Evolutionary conservation across 2,888 invertebrate species (phyloP), one percentile per base, ranked within the genome.

Genomic region (Elegia similella): DNA sequence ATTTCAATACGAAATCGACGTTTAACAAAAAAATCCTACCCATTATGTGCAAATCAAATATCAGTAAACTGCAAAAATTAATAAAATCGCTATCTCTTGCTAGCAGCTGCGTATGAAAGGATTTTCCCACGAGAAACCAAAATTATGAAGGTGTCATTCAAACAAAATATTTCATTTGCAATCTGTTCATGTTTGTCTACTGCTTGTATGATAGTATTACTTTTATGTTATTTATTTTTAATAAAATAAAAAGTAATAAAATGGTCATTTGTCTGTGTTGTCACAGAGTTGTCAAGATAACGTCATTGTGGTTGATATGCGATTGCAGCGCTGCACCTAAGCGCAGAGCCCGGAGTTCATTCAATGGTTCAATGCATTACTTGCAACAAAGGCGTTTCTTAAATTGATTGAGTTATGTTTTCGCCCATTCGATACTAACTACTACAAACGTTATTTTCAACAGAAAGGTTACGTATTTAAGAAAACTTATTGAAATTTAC

Each of bases 231-330:
- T 47, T 47, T 57, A 17, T 48, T 53, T 23, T 47, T 44, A 44
- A 43, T 43, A 43, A 50, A 52, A 57, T 52, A 46, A 23, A 54
- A 42, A 54, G 53, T 48, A 57, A 57, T 55, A 52, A 17, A 48
- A 42, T 29, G 44, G 42, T 38, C 38, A 16, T 55, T 59, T 59
- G 42, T 42, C 38, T 52, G 57, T 57, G 53, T 52, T 57, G 61
- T 63, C 56, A 56, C n/a, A 13, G 48, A 34, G 52, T 48, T 61
- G 64, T 64, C 64, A 61, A 64, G 64, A 64, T 64, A 64, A 52
- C 58, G 62, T 61, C 61, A 62, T n/a, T 42, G 34, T 34, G 12
- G 8, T 34, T 42, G 13, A 57, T 55, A 52, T 32, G 52, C 38
- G 17, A 52, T 30, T 17, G 32, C 1, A 6, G 17, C 23, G 23